Evolutionary conservation across 2,113 vertebrate genomes (phyloP).

Genomic region (Okapia johnstoni): DNA sequence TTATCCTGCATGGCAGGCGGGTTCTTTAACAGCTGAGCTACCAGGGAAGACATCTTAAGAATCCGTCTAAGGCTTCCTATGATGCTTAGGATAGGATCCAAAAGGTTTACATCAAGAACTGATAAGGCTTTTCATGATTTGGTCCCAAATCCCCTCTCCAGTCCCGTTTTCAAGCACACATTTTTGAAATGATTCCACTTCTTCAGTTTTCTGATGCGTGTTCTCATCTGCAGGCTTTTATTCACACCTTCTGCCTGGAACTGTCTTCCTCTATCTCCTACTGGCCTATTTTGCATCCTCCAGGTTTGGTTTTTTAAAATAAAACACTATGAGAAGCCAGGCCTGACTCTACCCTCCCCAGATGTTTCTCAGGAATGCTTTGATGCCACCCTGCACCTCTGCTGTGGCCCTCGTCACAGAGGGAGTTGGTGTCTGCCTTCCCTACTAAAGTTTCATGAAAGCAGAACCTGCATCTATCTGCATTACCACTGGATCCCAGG

Average conservation of each 20-base stretch:
- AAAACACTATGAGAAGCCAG: not conserved
- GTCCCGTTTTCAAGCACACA: not conserved
- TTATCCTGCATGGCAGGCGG: not conserved
- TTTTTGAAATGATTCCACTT: not conserved
- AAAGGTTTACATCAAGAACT: not conserved
- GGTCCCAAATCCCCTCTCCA: not conserved
- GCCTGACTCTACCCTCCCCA: not conserved
- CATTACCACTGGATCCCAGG: not conserved
- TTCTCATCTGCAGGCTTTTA: not conserved
- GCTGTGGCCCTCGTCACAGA: not conserved
- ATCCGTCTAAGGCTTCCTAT: not conserved
- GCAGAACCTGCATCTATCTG: not conserved
- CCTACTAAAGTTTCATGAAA: not conserved
- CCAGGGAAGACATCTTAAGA: not conserved
- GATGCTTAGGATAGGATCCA: not conserved
- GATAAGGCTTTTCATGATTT: not conserved
- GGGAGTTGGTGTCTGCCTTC: not conserved
- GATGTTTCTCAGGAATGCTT: not conserved
- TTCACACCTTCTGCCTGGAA: not conserved
- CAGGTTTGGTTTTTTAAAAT: not conserved
- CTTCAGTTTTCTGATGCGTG: not conserved
- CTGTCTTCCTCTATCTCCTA: not conserved
- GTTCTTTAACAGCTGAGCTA: not conserved
- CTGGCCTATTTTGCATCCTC: not conserved
- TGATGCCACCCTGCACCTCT: not conserved